Base-by-base conservation (phyloP, 2,113 vertebrate species). In the Crotophaga sulcirostris region DNA sequence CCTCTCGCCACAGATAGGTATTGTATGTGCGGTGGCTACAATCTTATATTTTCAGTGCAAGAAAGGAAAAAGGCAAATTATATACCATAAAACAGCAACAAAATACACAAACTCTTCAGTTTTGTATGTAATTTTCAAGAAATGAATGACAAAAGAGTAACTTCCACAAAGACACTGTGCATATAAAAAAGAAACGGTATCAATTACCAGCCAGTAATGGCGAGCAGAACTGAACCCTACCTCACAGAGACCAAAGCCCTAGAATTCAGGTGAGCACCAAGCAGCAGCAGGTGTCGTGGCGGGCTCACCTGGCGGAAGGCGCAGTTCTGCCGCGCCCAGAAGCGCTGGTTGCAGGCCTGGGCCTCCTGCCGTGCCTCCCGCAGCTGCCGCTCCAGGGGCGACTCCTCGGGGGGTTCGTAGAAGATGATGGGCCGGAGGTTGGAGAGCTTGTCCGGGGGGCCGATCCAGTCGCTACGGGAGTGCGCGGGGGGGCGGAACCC, bases 281-380 rank as follows among this genome's bases (percentile, higher is more conserved):
- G 75, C 0, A 0, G n/a, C 68, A n/a, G 7, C 0, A 1, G 84
- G 23, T 0, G 0, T 4, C 0, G 5, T 2, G 1, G 10, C 0
- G 1, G 73, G 44, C 96, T 96, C 47, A 99, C 99, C 99, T 98
- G 97, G 68, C 18, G 96, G 95, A 99, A 99, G 38, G 97, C 94
- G 40, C 97, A 4, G 91, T 99, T 99, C 97, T 99, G 99, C 25
- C 94, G 95, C 3, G 98, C 96, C 99, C 99, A 99, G 95, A 99
- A 99, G 10, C 75, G 92, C 73, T 99, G 99, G 93, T 99, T 98
- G 98, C 99, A 99, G 64, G 98, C 98, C 86, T 99, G 99, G 0
- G 99, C 99, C 85, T 99, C 99, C 91, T 99, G 98, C 83, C 99
- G 98, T 7, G 99, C 88, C 75, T 98, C 96, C 72, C 99, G 96